A percentile compares a stretch with the other conserved stretches of the same genome.
Conservation (phyloP, 2,888 invertebrate species). For the Callosobruchus maculatus region DNA sequence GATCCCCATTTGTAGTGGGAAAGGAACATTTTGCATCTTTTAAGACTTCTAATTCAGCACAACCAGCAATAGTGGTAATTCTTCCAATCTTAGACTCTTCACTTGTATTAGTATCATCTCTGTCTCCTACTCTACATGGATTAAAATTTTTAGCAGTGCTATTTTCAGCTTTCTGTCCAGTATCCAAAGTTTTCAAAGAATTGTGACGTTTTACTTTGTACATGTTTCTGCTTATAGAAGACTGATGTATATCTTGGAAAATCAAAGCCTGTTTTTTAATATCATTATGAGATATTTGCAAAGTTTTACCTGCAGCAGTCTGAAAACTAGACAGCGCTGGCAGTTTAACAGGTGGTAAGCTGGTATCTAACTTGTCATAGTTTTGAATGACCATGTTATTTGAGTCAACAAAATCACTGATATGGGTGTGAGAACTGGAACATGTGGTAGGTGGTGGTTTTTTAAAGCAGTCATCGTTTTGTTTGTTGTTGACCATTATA, state of each 20-base stretch:
- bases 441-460: constrained; percentile 23
- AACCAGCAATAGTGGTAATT: not conserved
- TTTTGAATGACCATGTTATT: not conserved
- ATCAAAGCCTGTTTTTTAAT: not conserved
- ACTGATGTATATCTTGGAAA: not conserved
- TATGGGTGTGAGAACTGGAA: not conserved
- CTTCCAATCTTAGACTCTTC: not conserved
- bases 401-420: not conserved
- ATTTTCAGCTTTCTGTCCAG: not conserved
- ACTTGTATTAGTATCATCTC: not conserved
- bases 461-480: constrained; percentile 25
- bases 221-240: too few relatives aligned
- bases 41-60: too few relatives aligned
- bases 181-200: not conserved
- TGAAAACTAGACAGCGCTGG: constrained; percentile 14
- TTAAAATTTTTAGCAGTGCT: too few relatives aligned
- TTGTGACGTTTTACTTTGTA: not conserved
- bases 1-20: too few relatives aligned
- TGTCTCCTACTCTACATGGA: not conserved
- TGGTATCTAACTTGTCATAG: not conserved
- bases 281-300: not conserved
- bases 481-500: constrained; percentile 6
- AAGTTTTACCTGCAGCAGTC: constrained; percentile 12
- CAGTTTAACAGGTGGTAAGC: constrained; percentile 2
- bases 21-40: too few relatives aligned